These are phyloP conservation scores for Oncorhynchus clarkii DNA, from an alignment of 2,113 vertebrate species.

Conservation along the genomic window DNA sequence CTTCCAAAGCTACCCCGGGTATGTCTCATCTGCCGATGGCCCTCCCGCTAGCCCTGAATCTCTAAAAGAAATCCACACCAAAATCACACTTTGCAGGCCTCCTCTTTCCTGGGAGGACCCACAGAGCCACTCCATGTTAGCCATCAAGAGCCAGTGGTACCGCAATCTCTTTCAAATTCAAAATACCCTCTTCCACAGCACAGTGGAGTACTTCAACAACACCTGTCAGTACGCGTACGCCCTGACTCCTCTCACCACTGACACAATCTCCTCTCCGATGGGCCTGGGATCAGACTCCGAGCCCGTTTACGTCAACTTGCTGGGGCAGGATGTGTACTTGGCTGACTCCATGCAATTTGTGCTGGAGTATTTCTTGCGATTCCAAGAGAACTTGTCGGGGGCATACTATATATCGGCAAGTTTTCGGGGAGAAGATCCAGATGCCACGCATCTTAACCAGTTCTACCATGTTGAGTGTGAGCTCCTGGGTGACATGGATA, in stretches of 20 bases:
- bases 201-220: constrained; percentile 74
- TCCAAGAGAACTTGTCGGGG: constrained; percentile 71
- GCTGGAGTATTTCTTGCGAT: constrained; percentile 78
- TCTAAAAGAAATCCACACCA: constrained; percentile 59
- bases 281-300: constrained; percentile 78
- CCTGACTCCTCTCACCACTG: constrained; percentile 76
- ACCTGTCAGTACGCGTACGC: constrained; percentile 71
- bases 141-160: constrained; percentile 76
- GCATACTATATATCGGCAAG: constrained; percentile 77
- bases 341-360: constrained; percentile 82
- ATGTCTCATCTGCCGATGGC: constrained; percentile 71
- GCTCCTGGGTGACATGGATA: constrained; percentile 72
- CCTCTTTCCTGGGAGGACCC: constrained; percentile 71
- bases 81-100: constrained; percentile 63
- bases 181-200: constrained; percentile 77
- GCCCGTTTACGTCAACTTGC: constrained; percentile 70
- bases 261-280: constrained; percentile 79
- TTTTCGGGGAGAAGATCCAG: constrained; percentile 77
- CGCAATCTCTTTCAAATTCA: constrained; percentile 76
- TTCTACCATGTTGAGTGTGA: constrained; percentile 81
- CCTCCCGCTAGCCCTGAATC: constrained; percentile 55
- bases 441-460: constrained; percentile 77
- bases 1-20: constrained; percentile 68
- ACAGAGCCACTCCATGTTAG: constrained; percentile 63
- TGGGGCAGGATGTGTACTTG: constrained; percentile 74